phyloP scores from a whole-genome alignment of 2,113 vertebrate genomes.

The Clarias gariepinus region DNA sequence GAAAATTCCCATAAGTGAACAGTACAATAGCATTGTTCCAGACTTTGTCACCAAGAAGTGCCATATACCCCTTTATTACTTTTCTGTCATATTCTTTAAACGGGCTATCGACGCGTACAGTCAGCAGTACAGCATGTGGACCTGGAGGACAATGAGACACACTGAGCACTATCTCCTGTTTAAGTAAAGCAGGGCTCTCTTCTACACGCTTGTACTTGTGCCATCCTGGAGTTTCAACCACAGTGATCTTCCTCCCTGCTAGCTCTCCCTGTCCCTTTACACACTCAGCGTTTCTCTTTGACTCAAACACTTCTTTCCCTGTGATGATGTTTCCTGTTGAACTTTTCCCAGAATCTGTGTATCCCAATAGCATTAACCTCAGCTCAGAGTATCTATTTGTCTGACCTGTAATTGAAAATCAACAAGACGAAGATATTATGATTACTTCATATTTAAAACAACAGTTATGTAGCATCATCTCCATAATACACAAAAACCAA shows the following conservation, averaged over 20 bases:
- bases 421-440: no score
- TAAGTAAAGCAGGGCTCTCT: not conserved
- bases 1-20: not conserved
- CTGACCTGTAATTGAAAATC: not conserved
- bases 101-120: not conserved
- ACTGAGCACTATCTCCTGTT: conserved; percentile 20
- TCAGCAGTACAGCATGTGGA: not conserved
- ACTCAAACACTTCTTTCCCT: not conserved
- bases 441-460: no score
- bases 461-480: no score
- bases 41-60: not conserved
- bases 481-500: no score
- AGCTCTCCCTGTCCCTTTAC: not conserved
- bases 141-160: conserved; percentile 13
- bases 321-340: not conserved
- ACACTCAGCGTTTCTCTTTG: not conserved
- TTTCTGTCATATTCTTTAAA: not conserved
- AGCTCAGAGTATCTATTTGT: not conserved
- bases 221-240: conserved; percentile 28
- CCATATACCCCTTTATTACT: not conserved
- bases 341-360: not conserved
- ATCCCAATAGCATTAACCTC: not conserved
- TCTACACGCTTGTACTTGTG: not conserved
- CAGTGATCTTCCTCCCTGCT: not conserved
- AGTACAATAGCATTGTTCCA: conserved; percentile 9